Percentiles rank a stretch among this genome's conserved stretches.
Evolutionary conservation across 64 coral and sea anemone genomes (phyloP).

Genomic region (Montipora efflorescens): DNA sequence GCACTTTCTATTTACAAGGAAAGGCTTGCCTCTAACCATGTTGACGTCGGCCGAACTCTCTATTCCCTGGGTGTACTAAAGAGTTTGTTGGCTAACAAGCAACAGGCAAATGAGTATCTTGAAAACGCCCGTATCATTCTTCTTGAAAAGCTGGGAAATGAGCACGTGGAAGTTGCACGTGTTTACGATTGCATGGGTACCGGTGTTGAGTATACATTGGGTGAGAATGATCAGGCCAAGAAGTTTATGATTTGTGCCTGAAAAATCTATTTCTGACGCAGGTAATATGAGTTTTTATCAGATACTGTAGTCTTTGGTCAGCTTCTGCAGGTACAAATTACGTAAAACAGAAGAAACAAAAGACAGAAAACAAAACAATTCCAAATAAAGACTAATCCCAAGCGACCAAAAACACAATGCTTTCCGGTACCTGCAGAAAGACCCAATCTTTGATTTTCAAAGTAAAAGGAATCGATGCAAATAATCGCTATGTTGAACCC

Average conservation of each 20-base stretch:
- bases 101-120: neutral
- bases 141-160: neutral
- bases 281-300: no score
- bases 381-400: no score
- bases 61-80: neutral
- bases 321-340: no score
- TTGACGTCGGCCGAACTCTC: neutral
- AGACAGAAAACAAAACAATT: no score
- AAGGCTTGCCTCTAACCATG: neutral
- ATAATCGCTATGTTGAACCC: no score
- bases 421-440: no score
- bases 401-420: no score
- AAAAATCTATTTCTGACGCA: no score
- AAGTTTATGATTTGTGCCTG: neutral
- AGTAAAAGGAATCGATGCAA: no score
- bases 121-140: neutral
- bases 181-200: neutral
- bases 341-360: no score
- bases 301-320: no score
- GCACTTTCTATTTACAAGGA: neutral
- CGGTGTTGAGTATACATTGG: neutral
- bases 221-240: neutral
- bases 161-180: neutral
- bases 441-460: no score
- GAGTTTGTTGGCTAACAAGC: neutral